phyloP scores from a whole-genome alignment of 2,888 invertebrate genomes.

The Mimachlamys varia region DNA sequence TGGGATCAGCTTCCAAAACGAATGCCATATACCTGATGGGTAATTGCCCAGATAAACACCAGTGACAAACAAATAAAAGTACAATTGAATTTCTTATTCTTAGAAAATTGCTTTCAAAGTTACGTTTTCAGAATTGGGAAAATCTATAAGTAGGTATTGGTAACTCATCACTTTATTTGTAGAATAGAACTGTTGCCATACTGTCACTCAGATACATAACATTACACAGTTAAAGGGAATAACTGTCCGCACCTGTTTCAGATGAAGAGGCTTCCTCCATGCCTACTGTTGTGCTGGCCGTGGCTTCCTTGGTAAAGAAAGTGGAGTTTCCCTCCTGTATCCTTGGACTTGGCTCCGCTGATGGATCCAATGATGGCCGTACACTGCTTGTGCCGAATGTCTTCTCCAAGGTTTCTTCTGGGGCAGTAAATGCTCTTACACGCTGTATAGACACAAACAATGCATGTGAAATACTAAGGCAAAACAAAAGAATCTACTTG shows the following conservation, averaged over 20 bases:
- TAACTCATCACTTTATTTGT: too few relatives aligned
- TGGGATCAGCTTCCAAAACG: background rate
- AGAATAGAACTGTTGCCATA: too few relatives aligned
- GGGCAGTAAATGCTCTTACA: constrained; percentile 84
- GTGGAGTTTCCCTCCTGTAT: constrained; percentile 69
- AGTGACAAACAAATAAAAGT: too few relatives aligned
- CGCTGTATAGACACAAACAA: constrained; percentile 46
- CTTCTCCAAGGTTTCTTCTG: constrained; percentile 89
- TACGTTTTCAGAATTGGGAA: background rate
- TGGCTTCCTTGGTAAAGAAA: constrained; percentile 63
- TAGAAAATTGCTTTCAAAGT: background rate
- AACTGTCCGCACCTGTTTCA: constrained; percentile 44
- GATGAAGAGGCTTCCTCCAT: constrained; percentile 38
- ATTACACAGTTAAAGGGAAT: background rate
- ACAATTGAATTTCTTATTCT: too few relatives aligned
- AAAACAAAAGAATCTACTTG: too few relatives aligned
- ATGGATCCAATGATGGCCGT: constrained; percentile 1
- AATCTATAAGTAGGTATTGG: background rate
- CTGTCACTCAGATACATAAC: too few relatives aligned
- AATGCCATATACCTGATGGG: background rate
- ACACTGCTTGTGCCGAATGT: constrained; percentile 85
- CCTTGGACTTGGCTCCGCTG: constrained; percentile 56
- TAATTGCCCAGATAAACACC: background rate
- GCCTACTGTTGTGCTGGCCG: constrained; percentile 46
- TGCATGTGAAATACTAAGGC: background rate